Conservation (phyloP, 1,140 invertebrate species). For the Drosophila quadrilineata region DNA sequence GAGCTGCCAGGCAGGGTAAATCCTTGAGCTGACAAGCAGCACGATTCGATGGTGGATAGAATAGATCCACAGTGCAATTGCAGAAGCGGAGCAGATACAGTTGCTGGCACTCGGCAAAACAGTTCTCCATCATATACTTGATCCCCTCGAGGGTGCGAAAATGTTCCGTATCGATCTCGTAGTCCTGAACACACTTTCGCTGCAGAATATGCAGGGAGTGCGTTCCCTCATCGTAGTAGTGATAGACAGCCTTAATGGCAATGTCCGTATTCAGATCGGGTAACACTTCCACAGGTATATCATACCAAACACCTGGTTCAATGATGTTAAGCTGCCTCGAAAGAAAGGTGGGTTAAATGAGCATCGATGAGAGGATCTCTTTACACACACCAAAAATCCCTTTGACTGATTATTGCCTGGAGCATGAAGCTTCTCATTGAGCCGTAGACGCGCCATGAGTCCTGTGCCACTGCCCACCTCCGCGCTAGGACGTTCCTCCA, state of each 20-base stretch:
- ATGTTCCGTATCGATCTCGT: conserved; percentile 43
- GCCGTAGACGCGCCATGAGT: conserved; percentile 18
- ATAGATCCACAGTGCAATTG: conserved; percentile 70
- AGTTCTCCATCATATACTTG: conserved; percentile 73
- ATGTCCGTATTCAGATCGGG: conserved; percentile 47
- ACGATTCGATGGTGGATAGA: conserved; percentile 62
- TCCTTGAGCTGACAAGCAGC: conserved; percentile 47
- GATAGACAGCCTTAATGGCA: conserved; percentile 47
- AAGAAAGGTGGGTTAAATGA: background rate
- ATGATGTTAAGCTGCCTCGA: conserved; percentile 41
- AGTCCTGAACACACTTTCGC: conserved; percentile 50
- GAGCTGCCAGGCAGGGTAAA: conserved; percentile 54
- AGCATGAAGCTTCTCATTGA: conserved; percentile 37
- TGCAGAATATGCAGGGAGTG: conserved; percentile 22
- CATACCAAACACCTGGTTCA: conserved; percentile 48
- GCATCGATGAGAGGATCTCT: background rate
- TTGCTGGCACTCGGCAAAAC: conserved; percentile 62
- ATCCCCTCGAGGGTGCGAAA: conserved; percentile 45
- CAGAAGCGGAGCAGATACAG: conserved; percentile 53
- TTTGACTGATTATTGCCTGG: conserved; percentile 37
- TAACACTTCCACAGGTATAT: conserved; percentile 25
- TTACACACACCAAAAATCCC: conserved; percentile 53
- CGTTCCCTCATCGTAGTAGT: conserved; percentile 53
- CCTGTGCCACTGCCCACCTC: conserved; percentile 32
- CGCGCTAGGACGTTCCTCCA: conserved; percentile 28